A percentile compares a stretch with the other conserved stretches of the same genome.
phyloP scores from a whole-genome alignment of 2,888 invertebrate genomes.

The Mesodorylaimus sp. region DNA sequence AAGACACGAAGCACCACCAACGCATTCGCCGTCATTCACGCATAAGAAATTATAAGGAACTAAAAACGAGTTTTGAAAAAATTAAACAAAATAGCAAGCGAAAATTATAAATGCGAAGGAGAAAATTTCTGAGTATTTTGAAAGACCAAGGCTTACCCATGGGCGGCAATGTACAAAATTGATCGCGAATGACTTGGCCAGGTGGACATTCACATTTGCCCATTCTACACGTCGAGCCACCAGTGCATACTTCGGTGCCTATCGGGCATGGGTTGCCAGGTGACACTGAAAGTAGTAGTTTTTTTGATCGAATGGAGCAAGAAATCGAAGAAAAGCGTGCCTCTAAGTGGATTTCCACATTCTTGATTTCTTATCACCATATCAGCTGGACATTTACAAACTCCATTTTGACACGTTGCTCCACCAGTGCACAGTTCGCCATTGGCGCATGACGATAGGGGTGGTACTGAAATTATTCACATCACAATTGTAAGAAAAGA shows the following conservation, averaged over 20 bases:
- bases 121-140: neutral
- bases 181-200: constrained; percentile 8
- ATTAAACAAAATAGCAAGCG: neutral
- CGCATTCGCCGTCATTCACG: neutral
- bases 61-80: too few relatives aligned
- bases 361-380: neutral
- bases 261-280: constrained; percentile 3
- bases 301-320: neutral
- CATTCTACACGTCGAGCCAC: constrained; percentile 15
- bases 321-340: too few relatives aligned
- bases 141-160: neutral
- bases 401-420: constrained; percentile 6
- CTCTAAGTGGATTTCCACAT: constrained; percentile 2
- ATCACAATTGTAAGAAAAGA: neutral
- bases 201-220: constrained; percentile 16
- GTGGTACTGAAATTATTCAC: constrained; percentile 3
- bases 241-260: constrained; percentile 13
- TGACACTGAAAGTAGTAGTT: neutral
- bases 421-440: constrained; percentile 19
- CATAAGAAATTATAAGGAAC: constrained; percentile 1
- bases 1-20: constrained; percentile 8
- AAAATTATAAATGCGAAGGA: neutral
- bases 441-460: constrained; percentile 9
- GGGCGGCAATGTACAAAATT: neutral
- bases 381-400: constrained; percentile 9